phyloP scores from a whole-genome alignment of 2,113 vertebrate genomes.

The Gobiocypris rarus region DNA sequence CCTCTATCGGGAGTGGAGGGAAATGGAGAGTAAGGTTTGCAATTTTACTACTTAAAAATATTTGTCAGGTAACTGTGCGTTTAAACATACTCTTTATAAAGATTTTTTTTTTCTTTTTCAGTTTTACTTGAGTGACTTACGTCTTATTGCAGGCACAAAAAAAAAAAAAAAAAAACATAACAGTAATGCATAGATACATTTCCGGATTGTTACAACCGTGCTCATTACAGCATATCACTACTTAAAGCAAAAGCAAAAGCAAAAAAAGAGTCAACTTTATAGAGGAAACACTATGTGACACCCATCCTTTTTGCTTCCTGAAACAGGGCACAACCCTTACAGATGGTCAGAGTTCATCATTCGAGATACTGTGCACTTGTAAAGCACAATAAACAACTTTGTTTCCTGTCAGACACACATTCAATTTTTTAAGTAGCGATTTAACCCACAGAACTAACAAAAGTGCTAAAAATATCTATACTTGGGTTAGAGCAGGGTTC shows the following conservation, averaged over 20 bases:
- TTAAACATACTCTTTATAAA: too few relatives aligned
- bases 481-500: background rate
- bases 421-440: background rate
- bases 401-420: constrained; percentile 7
- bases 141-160: too few relatives aligned
- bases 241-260: constrained; percentile 25
- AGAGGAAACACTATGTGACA: constrained; percentile 65
- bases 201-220: background rate
- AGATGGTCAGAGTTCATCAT: constrained; percentile 42
- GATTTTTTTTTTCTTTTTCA: too few relatives aligned
- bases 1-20: too few relatives aligned
- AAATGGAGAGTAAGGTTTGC: too few relatives aligned
- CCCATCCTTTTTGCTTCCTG: constrained; percentile 73
- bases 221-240: background rate
- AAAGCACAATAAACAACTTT: constrained; percentile 1
- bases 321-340: constrained; percentile 46
- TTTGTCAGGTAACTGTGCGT: too few relatives aligned
- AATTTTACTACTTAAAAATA: too few relatives aligned
- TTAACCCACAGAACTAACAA: background rate
- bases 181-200: background rate
- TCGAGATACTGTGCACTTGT: background rate
- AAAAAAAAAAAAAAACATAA: too few relatives aligned
- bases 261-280: constrained; percentile 51
- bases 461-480: background rate
- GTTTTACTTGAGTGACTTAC: too few relatives aligned